Evolutionary conservation across 2,797 vertebrate species (phyloP).

Genomic region (Acanthopagrus latus): DNA sequence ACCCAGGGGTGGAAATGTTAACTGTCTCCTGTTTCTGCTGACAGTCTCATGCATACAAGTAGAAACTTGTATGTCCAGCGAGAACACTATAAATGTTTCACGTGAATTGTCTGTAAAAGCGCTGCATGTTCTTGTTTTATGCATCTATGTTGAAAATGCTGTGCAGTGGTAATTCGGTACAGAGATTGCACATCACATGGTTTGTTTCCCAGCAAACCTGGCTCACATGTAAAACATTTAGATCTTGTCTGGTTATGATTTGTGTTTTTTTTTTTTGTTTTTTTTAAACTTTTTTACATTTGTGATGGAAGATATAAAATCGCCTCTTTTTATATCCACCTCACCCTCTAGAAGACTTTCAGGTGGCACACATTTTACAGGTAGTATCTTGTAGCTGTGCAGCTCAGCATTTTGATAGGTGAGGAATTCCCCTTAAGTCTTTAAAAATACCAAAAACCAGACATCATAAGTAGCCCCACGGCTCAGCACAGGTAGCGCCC

Average conservation of each 20-base stretch:
- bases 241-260: slow-evolving; percentile 15
- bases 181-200: slow-evolving; percentile 24
- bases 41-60: slow-evolving; percentile 30
- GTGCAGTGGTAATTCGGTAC: background rate
- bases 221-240: slow-evolving; percentile 24
- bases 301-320: background rate
- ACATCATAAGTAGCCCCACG: slow-evolving; percentile 34
- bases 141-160: slow-evolving; percentile 20
- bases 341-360: background rate
- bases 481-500: slow-evolving; percentile 48
- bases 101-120: slow-evolving; percentile 21
- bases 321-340: background rate
- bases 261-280: background rate
- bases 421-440: slow-evolving; percentile 67
- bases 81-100: slow-evolving; percentile 2
- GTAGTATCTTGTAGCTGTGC: slow-evolving; percentile 45
- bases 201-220: slow-evolving; percentile 38
- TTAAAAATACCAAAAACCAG: slow-evolving; percentile 50
- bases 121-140: background rate
- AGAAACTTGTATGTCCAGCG: slow-evolving; percentile 34
- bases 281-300: slow-evolving; percentile 9
- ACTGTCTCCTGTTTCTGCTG: slow-evolving; percentile 30
- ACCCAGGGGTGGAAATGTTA: slow-evolving; percentile 42
- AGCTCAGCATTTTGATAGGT: background rate
- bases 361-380: slow-evolving; percentile 28